Percentiles rank a stretch among this genome's conserved stretches.
Conservation (phyloP, 2,888 invertebrate genomes). For the Macrosiphum euphorbiae region DNA sequence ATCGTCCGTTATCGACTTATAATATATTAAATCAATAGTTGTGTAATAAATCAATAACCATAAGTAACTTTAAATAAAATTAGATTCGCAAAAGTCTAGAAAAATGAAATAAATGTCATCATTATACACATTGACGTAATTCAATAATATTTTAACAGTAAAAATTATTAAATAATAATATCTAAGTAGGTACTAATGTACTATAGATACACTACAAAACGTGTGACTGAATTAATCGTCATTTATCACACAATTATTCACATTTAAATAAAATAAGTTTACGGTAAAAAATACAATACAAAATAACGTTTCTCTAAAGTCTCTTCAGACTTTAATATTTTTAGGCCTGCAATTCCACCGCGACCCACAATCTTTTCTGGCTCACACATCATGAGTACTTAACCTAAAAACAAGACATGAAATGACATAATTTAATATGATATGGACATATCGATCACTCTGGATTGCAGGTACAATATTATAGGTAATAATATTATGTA, state of each 20-base stretch:
- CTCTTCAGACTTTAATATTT: background rate
- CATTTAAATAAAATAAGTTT: background rate
- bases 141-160: background rate
- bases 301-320: background rate
- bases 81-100: background rate
- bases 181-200: background rate
- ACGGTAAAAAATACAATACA: background rate
- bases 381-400: background rate
- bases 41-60: background rate
- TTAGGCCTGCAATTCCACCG: background rate
- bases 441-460: background rate
- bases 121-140: background rate
- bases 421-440: background rate
- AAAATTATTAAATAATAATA: background rate
- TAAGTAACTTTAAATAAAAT: background rate
- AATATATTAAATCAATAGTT: constrained; percentile 11
- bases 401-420: background rate
- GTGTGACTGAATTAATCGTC: background rate
- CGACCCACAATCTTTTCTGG: background rate
- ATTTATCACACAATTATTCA: background rate
- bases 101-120: background rate
- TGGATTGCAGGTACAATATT: background rate
- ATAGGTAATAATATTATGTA: background rate
- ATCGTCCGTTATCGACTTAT: background rate
- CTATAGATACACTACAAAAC: background rate